These are phyloP conservation scores for Mesorhabditis belari DNA, from an alignment of 2,888 invertebrate species.

Conservation along the genomic window DNA sequence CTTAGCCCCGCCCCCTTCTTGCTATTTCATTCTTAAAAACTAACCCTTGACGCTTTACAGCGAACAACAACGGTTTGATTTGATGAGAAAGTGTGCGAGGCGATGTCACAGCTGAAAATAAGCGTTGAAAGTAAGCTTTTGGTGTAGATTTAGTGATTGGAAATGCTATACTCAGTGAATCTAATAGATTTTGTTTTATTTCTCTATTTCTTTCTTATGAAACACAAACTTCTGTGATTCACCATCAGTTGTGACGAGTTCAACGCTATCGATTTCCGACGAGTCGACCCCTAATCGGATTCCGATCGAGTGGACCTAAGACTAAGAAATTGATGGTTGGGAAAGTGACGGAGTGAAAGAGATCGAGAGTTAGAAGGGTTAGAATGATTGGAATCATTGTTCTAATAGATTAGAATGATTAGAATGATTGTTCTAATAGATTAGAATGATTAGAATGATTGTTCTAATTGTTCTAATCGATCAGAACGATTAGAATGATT, in stretches of 20 bases:
- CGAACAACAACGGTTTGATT: background rate
- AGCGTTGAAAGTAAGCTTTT: background rate
- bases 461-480: no score
- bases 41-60: background rate
- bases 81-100: background rate
- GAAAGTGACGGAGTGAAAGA: no score
- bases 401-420: no score
- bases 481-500: no score
- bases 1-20: no score
- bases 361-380: background rate
- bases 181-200: no score
- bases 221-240: background rate
- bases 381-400: background rate
- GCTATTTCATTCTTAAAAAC: background rate
- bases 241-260: slow-evolving; percentile 1
- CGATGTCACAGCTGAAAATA: background rate
- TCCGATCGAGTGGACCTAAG: background rate
- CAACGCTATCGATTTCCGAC: slow-evolving; percentile 4
- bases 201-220: no score
- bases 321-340: no score
- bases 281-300: background rate
- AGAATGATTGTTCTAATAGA: no score
- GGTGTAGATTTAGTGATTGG: no score
- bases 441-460: no score
- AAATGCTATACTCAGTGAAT: no score